Conservation (phyloP, 2,113 vertebrate genomes). For the Hydrochoerus hydrochaeris region DNA sequence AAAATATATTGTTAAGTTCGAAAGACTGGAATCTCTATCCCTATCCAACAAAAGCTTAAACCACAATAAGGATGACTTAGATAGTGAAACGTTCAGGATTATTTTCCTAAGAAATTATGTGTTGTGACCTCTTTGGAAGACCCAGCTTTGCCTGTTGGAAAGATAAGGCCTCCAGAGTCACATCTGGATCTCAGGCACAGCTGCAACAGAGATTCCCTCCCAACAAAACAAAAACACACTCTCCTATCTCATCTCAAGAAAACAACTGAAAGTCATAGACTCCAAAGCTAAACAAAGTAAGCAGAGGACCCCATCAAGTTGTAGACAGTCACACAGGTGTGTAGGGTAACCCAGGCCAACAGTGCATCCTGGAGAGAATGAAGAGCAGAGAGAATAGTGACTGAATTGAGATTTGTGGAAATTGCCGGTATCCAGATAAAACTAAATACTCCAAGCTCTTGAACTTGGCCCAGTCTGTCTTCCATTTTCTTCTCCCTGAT, state of each 20-base stretch:
- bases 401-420: neutral
- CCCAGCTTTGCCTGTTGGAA: neutral
- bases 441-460: neutral
- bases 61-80: neutral
- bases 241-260: neutral
- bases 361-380: neutral
- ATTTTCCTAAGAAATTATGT: neutral
- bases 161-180: neutral
- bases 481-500: neutral
- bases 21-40: neutral
- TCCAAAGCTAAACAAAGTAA: constrained; percentile 13
- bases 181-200: neutral
- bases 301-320: neutral
- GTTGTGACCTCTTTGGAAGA: neutral
- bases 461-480: neutral
- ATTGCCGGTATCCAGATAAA: neutral
- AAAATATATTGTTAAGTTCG: neutral
- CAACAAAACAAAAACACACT: neutral
- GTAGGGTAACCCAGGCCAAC: neutral
- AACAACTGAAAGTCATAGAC: neutral
- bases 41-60: neutral
- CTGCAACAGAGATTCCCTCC: neutral
- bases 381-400: neutral
- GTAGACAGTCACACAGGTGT: neutral
- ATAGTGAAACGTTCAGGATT: neutral